Evolutionary conservation across 2,888 invertebrate genomes (phyloP), one percentile per base, ranked within the genome.

Genomic region (Aspidiotus destructor): DNA sequence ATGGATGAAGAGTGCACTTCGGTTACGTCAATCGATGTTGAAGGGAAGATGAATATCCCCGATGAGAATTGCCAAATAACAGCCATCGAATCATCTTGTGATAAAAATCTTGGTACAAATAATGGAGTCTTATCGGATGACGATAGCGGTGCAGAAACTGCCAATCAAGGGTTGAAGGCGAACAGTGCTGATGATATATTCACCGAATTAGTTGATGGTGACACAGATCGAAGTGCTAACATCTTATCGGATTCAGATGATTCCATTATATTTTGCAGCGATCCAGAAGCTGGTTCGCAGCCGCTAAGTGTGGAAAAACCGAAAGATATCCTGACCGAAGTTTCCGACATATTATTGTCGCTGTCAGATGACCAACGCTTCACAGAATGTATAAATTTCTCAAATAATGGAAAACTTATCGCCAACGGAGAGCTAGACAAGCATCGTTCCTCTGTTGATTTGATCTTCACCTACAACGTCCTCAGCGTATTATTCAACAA

Each of bases 391-490:
- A 67, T 67, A 41, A 57, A 67, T 60, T 67, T 60, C 60, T 67
- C 67, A 8, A 67, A 67, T 15, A 67, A 67, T 44, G 60, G 60
- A 15, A 58, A 60, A 8, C 60, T 67, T 17, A 48, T 67, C 44
- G 42, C 60, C 10, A 44, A 67, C 44, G 54, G 54, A 41, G 60
- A 16, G 13, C 13, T 28, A 41, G 65, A 57, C 9, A 60, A 67
- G 15, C 57, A 52, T 16, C 41, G 60, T n/a, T 44, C 60, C 28
- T 57, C 58, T 9, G 67, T 67, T 28, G 67, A 67, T 40, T 28
- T 67, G n/a, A 67, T 67, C n/a, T 67, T 67, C 16, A 67, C 67
- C 44, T 67, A 67, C 11, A 67, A 67, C 13, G 60, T 67, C 44
- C 67, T 67, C 48, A 67, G 57, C 40, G 60, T 67, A 16, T 48